Base-by-base conservation (phyloP, 1,140 invertebrate genomes). In the Aphidius ervi region DNA sequence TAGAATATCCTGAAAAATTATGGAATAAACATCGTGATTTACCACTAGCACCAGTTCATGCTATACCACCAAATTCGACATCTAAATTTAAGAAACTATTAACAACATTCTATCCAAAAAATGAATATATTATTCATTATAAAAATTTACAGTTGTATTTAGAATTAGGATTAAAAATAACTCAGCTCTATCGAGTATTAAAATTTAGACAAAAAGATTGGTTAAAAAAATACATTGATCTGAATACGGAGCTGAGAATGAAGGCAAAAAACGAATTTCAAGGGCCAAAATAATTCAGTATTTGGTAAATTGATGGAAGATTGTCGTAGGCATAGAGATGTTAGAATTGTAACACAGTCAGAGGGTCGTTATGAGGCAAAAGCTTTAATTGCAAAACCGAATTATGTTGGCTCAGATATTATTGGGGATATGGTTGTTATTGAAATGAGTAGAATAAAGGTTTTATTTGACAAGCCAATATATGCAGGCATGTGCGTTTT, bases 11-110 rank as follows among this genome's bases (percentile, higher is more conserved):
- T 72, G 9, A 57, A 63, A 47, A 47, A 9, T 43, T 76, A 6
- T 67, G 73, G 53, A 58, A 71, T 46, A 3, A 9, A 23, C 75
- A 81, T 65, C 71, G 67, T 59, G 77, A 66, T 76, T 43, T 46
- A 67, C 37, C 65, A 77, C 64, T 70, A 77, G 56, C 56, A 72
- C 60, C 46, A 79, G 68, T 67, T 63, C 59, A 56, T 56, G 10
- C 5, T 20, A 23, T 20, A 5, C 41, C 64, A 52, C 59, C n/a
- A n/a, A n/a, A n/a, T n/a, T n/a, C n/a, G n/a, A n/a, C 7, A 31
- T n/a, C 49, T 39, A 59, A 59, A 50, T 43, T 41, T 31, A 45
- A 3, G 9, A 48, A 58, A 57, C 37, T 57, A 45, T 56, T 10
- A 31, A 45, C 55, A 6, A 7, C 42, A 5, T 41, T 46, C 3